Conservation (phyloP, 2,797 vertebrate species). For the Urosaurus nigricauda region DNA sequence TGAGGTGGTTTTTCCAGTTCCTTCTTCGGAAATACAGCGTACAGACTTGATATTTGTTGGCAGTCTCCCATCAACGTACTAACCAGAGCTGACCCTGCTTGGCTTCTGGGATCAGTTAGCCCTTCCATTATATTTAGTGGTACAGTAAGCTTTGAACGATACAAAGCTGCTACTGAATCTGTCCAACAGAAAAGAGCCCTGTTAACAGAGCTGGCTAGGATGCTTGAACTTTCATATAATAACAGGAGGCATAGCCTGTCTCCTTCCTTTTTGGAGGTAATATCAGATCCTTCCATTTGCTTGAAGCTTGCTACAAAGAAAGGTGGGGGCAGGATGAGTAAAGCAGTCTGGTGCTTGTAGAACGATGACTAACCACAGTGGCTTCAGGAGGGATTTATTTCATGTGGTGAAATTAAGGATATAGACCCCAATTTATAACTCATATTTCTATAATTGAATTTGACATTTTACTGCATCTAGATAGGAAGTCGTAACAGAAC, state of each 20-base stretch:
- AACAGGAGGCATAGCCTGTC: background rate
- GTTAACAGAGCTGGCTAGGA: background rate
- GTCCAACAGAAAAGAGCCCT: background rate
- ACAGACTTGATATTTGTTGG: too few species aligned
- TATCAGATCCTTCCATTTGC: background rate
- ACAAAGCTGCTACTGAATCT: background rate
- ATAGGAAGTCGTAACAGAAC: conserved; percentile 7
- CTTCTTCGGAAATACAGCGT: too few species aligned
- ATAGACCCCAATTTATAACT: background rate
- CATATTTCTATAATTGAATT: conserved; percentile 12
- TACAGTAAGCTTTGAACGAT: background rate
- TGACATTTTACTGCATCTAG: conserved; percentile 24
- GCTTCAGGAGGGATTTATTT: background rate
- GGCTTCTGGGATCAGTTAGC: too few species aligned
- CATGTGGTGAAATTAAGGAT: conserved; percentile 23
- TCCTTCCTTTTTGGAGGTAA: background rate
- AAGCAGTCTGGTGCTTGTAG: background rate
- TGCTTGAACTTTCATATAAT: conserved; percentile 24
- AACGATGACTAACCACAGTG: background rate
- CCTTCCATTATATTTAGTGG: background rate
- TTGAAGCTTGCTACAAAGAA: background rate
- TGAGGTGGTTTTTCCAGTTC: too few species aligned
- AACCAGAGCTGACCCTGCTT: too few species aligned
- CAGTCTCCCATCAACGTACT: too few species aligned
- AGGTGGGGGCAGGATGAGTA: background rate